Base-by-base conservation (phyloP, 1,140 invertebrate genomes). In the Subanguina moxae region DNA sequence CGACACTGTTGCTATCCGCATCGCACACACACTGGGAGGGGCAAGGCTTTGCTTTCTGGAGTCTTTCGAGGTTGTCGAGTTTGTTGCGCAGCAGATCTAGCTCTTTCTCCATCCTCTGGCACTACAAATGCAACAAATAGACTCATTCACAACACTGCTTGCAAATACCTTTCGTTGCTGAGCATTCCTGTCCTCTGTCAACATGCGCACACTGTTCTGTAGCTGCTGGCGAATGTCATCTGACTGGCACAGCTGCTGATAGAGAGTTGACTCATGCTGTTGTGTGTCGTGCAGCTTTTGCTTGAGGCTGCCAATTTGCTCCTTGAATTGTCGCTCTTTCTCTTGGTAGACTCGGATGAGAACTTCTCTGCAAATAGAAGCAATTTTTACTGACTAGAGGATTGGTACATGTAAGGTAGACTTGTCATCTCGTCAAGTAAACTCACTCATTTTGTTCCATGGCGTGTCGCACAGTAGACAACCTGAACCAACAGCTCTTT, bases 291-390 rank as follows among this genome's bases (percentile, higher is more conserved):
- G 32, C 13, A 80, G 64, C 25, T 75, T 70, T 42, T 70, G 67
- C 30, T 67, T 57, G 21, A 78, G 65, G 5, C 70, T 63, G 11
- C 28, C 67, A n/a, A 78, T 48, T 45, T 78, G 76, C 17, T 76
- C 68, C 27, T 68, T 65, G 48, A 68, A 78, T 23, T 70, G 65
- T 13, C 78, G 67, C 42, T 78, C 77, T 48, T 78, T 78, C 11
- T 78, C 77, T 59, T 80, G 70, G 48, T 78, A 78, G 9, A 78
- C 77, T 25, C 80, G 57, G 15, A 78, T 72, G 19, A 78, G 64
- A 30, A 80, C 76, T 57, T 80, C 52, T 15, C 48, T 52, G 17
- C 8, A 52, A 52, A 19, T 52, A 15, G 32, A 38, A 38, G 32
- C 11, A 38, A 38, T 38, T 38, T 38, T 38, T 38, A 38, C 11